A percentile compares a stretch with the other conserved stretches of the same genome.
Evolutionary conservation across 2,797 vertebrate genomes (phyloP).

Genomic region (Amblyraja radiata): DNA sequence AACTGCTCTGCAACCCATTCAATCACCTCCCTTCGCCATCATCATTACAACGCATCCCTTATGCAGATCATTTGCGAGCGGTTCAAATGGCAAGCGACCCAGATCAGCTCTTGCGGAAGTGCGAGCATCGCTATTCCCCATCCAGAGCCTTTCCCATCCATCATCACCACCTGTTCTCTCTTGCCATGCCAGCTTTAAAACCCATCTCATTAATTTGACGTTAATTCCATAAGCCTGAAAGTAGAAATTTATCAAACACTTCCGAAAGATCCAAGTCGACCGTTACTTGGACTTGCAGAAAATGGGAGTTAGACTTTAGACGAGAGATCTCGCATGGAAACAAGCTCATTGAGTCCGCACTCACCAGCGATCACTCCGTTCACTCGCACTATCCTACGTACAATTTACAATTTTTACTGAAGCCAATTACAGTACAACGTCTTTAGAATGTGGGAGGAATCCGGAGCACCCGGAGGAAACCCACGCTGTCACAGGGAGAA

Average conservation of each 20-base stretch:
- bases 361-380: too few species aligned
- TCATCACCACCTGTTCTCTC: not conserved
- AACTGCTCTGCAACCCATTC: not conserved
- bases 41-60: not conserved
- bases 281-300: not conserved
- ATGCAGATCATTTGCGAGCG: not conserved
- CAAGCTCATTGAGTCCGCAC: too few species aligned
- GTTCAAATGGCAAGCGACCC: conserved; percentile 1
- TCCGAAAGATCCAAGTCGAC: not conserved
- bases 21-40: not conserved
- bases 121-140: not conserved
- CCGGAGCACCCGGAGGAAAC: too few species aligned
- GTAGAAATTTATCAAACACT: not conserved
- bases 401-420: too few species aligned
- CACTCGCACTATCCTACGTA: too few species aligned
- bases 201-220: not conserved
- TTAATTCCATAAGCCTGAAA: not conserved
- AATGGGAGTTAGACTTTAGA: not conserved
- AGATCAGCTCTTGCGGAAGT: not conserved
- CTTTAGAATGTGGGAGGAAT: too few species aligned
- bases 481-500: too few species aligned
- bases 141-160: not conserved
- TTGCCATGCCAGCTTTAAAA: not conserved
- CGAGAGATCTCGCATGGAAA: too few species aligned
- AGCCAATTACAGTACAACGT: too few species aligned